Evolutionary conservation across 30 jellyfish, hydroid and myxozoan genomes (phyloP), one percentile per base, ranked within the genome.

Genomic region (Phacellophora camtschatica): DNA sequence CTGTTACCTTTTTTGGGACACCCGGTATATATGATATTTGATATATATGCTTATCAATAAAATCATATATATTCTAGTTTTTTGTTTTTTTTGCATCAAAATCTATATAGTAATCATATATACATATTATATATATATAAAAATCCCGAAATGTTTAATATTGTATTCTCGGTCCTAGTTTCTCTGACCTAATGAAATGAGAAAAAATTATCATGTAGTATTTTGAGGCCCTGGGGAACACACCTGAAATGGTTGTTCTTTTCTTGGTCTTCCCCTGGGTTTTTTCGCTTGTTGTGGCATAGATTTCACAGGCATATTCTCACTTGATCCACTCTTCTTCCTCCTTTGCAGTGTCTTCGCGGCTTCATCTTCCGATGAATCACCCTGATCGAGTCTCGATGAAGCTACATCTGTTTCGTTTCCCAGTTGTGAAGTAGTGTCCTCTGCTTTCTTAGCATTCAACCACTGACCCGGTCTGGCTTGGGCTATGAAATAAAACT

Each of bases 201-300:
- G 22, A 30, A 8, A 41, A 41, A 8, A n/a, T n/a, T n/a, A n/a
- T 16, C 13, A 41, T 8, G 55, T 8, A 41, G 16, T 9, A 9
- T 41, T 41, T 41, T 9, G 13, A 9, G 13, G 55, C 16, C 16
- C 13, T 16, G 16, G 55, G 55, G 29, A 49, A 12, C 66, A 22
- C 48, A 73, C 86, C 64, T 73, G 64, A 19, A 73, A 73, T 27
- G 86, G 86, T 2, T 36, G 51, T 22, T 50, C 86, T 27, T 78
- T 63, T 28, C 74, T 48, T 11, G 90, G 90, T 33, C 90, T 78
- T 37, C 90, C 90, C 15, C 90, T 64, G 1, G 81, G 81, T 41
- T 74, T n/a, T 1, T 73, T 81, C n/a, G 74, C 11, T 11, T 43
- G 28, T 10, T 45, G 55, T 0, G 82, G 71, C 11, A 74, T 16